Base-by-base conservation (phyloP, 2,888 invertebrate genomes). In the Lacanobia oleracea region DNA sequence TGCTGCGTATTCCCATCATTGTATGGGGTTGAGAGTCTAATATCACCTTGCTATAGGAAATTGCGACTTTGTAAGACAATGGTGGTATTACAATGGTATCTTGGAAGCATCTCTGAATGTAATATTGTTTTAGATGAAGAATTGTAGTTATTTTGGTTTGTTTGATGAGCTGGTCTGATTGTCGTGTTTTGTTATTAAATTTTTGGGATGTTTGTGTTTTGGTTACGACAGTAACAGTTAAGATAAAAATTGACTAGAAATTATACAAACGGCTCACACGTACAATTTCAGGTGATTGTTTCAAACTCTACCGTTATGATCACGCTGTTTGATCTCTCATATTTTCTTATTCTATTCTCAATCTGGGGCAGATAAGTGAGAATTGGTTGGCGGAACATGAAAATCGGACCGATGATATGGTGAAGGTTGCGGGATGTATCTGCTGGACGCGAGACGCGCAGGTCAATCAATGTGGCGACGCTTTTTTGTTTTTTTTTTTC, bases 1-100 rank as follows among this genome's bases (percentile, higher is more conserved):
- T 78, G 76, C 65, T 75, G 72, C 53, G 65, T 72, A 79, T 88
- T 91, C 91, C 87, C 91, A 91, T 83, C 89, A 89, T 91, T 91
- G 91, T 89, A 76, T 82, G 64, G 78, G 67, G 83, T 68, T 70
- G 66, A 65, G 77, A 23, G 70, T 77, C 65, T 88, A 88, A 86
- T 88, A 88, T 87, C 87, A 87, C 79, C 84, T 83, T 77, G 75
- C 21, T 65, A 71, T 75, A 87, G 87, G 82, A 86, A 85, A 85
- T 82, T 78, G 84, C 81, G 81, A 83, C 81, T 82, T 69, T 79
- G 77, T 86, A 84, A 86, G 70, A 84, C 86, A 84, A 86, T 81
- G 64, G 79, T 61, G 50, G 66, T 6, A 43, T 54, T 79, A 84
- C 85, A 84, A 86, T 86, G 84, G 73, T 76, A 85, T 85, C 85